Conservation (phyloP, 2,888 invertebrate genomes). For the Gymnoscelis rufifasciata region DNA sequence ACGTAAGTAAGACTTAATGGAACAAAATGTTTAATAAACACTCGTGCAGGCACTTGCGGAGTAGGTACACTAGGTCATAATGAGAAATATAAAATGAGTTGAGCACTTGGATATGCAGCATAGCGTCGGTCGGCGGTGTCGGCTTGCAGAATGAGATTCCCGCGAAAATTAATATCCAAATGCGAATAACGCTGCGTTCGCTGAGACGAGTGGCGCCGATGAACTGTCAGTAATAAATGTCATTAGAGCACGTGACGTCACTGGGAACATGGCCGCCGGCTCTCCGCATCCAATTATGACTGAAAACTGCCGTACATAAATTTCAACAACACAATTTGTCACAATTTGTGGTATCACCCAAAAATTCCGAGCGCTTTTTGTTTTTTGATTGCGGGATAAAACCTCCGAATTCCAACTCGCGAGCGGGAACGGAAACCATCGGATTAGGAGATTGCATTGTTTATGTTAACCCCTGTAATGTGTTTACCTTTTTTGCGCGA, state of each 20-base stretch:
- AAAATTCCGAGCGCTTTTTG: constrained; percentile 42
- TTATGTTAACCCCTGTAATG: constrained; percentile 31
- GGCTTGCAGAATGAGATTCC: constrained; percentile 43
- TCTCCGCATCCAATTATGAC: constrained; percentile 68
- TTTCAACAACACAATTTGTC: constrained; percentile 73
- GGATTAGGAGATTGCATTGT: constrained; percentile 34
- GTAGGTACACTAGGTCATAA: constrained; percentile 6
- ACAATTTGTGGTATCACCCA: constrained; percentile 57
- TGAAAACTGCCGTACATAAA: constrained; percentile 71
- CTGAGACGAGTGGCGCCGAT: constrained; percentile 58
- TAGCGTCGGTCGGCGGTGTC: constrained; percentile 20
- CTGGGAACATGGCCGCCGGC: constrained; percentile 57
- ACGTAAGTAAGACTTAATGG: constrained; percentile 12
- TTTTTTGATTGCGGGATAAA: constrained; percentile 50
- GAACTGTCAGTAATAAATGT: constrained; percentile 70
- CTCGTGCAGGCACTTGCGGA: constrained; percentile 12
- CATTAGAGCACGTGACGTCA: constrained; percentile 70
- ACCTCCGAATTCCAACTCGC: constrained; percentile 32
- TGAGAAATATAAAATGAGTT: constrained; percentile 23
- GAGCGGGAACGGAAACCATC: constrained; percentile 28
- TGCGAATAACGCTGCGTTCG: constrained; percentile 49
- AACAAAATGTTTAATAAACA: constrained; percentile 11
- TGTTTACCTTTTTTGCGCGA: constrained; percentile 25
- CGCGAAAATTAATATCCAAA: constrained; percentile 64
- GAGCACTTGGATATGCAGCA: constrained; percentile 24